Percentiles rank a stretch among this genome's conserved stretches.
phyloP scores from a whole-genome alignment of 2,797 vertebrate species.

The Discoglossus pictus region DNA sequence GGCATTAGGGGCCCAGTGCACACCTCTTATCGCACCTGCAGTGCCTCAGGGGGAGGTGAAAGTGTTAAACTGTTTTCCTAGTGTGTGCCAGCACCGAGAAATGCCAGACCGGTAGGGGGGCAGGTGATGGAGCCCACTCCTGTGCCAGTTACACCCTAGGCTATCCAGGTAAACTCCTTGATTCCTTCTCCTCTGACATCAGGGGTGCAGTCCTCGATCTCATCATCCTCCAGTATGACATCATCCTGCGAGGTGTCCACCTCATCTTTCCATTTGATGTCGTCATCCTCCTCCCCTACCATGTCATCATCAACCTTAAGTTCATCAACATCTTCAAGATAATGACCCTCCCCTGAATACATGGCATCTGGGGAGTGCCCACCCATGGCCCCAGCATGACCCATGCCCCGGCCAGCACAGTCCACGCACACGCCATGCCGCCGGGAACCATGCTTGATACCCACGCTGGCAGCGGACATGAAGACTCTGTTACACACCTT shows the following conservation, averaged over 20 bases:
- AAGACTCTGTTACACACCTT: slow-evolving; percentile 97
- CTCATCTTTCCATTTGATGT: slow-evolving; percentile 89
- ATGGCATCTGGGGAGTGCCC: slow-evolving; percentile 86
- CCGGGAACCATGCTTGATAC: slow-evolving; percentile 94
- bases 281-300: slow-evolving; percentile 75
- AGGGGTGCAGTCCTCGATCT: slow-evolving; percentile 81
- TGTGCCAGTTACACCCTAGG: slow-evolving; percentile 70
- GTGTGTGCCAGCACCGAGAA: background rate
- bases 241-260: slow-evolving; percentile 81
- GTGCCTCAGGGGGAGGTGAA: no score
- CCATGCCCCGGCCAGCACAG: slow-evolving; percentile 84
- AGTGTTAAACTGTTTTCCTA: no score
- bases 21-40: background rate
- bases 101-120: background rate
- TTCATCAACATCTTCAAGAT: slow-evolving; percentile 81
- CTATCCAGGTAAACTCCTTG: slow-evolving; percentile 95
- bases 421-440: slow-evolving; percentile 91
- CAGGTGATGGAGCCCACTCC: background rate
- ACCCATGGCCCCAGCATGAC: slow-evolving; percentile 79
- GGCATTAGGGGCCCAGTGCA: no score
- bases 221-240: slow-evolving; percentile 80
- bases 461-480: slow-evolving; percentile 96
- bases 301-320: slow-evolving; percentile 81
- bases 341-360: slow-evolving; percentile 77
- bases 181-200: slow-evolving; percentile 81